phyloP scores from a whole-genome alignment of 2,113 vertebrate species.

The Myocastor coypus region DNA sequence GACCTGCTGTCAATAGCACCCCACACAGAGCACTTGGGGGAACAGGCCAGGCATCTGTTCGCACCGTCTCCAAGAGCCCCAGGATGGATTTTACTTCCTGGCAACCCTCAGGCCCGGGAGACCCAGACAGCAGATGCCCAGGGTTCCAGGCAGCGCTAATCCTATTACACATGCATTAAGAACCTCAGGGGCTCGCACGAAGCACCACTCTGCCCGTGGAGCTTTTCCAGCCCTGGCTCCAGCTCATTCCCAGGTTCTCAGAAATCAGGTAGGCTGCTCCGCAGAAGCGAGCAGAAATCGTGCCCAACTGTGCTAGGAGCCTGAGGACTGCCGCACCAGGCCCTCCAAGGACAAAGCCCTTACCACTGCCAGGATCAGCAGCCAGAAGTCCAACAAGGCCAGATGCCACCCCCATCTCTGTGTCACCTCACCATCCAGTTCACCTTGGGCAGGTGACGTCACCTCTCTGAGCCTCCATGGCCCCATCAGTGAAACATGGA shows the following conservation, averaged over 20 bases:
- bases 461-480: neutral
- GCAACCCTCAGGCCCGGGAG: conserved; percentile 5
- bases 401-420: accelerated
- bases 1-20: neutral
- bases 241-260: neutral
- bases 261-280: neutral
- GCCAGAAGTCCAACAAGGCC: neutral
- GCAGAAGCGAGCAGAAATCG: neutral
- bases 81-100: neutral
- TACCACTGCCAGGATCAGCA: accelerated
- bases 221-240: neutral
- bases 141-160: neutral
- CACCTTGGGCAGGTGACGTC: neutral
- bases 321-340: accelerated
- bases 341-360: accelerated
- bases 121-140: neutral
- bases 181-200: accelerated
- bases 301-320: neutral
- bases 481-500: neutral
- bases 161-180: neutral
- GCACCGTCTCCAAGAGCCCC: neutral
- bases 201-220: neutral
- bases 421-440: neutral
- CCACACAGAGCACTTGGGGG: accelerated
- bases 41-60: neutral